phyloP scores from a whole-genome alignment of 1,140 invertebrate species.

The Dendroctonus ponderosae region DNA sequence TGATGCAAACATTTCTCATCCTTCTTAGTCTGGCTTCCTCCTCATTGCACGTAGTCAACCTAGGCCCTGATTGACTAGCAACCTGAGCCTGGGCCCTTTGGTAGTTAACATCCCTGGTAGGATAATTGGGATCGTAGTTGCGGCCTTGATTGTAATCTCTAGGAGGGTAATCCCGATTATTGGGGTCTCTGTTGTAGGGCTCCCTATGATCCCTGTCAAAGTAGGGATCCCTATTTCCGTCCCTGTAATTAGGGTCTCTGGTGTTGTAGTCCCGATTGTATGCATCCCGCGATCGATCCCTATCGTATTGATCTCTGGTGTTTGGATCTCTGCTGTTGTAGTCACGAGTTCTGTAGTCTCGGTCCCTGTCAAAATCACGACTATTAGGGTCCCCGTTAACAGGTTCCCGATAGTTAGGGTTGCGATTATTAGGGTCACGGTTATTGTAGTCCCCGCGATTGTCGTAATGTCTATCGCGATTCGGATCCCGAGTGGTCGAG shows the following conservation, averaged over 20 bases:
- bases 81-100: slow-evolving; percentile 14
- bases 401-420: slow-evolving; percentile 21
- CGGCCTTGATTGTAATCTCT: slow-evolving; percentile 36
- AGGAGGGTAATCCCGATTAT: slow-evolving; percentile 30
- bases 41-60: slow-evolving; percentile 31
- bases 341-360: slow-evolving; percentile 13
- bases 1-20: slow-evolving; percentile 40
- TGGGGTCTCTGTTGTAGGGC: slow-evolving; percentile 24
- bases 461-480: slow-evolving; percentile 13
- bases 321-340: slow-evolving; percentile 16
- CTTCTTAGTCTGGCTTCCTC: slow-evolving; percentile 34
- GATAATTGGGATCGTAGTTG: slow-evolving; percentile 30
- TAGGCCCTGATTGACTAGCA: slow-evolving; percentile 22
- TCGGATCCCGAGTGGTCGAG: background rate
- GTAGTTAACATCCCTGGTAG: slow-evolving; percentile 20
- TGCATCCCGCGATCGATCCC: background rate
- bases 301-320: slow-evolving; percentile 5
- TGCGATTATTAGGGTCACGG: slow-evolving; percentile 16
- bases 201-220: slow-evolving; percentile 21
- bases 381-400: slow-evolving; percentile 22
- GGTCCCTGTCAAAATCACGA: slow-evolving; percentile 12
- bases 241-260: slow-evolving; percentile 25
- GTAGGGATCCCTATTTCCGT: slow-evolving; percentile 28
- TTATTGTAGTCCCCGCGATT: slow-evolving; percentile 25
- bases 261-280: slow-evolving; percentile 33